Evolutionary conservation across 2,113 vertebrate genomes (phyloP).

Genomic region (Strix aluco): DNA sequence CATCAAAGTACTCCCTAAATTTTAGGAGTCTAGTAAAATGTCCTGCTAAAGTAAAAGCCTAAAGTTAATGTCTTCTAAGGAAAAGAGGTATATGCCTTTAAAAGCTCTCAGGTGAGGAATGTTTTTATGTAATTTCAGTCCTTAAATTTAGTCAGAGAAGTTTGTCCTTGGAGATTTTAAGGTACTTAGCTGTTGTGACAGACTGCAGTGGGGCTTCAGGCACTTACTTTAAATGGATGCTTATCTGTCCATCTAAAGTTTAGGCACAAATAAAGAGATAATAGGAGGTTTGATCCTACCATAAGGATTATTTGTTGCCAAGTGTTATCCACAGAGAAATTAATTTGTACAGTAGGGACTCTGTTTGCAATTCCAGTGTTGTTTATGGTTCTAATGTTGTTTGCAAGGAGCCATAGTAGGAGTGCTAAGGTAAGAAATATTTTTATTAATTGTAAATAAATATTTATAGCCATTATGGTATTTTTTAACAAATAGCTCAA

Average conservation of each 20-base stretch:
- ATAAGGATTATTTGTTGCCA: background rate
- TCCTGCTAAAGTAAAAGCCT: background rate
- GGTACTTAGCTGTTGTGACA: background rate
- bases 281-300: background rate
- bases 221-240: background rate
- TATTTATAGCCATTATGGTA: background rate
- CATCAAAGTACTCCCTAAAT: background rate
- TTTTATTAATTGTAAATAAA: background rate
- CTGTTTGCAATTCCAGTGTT: background rate
- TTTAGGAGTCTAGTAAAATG: background rate
- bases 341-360: background rate
- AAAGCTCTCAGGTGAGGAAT: background rate
- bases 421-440: background rate
- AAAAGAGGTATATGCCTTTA: background rate
- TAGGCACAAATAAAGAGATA: background rate
- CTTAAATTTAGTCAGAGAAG: background rate
- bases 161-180: background rate
- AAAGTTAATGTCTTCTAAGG: background rate
- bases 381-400: background rate
- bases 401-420: background rate
- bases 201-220: background rate
- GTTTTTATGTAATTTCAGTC: background rate
- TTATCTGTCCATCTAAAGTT: background rate
- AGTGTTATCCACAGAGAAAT: background rate
- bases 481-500: background rate